Base-by-base conservation (phyloP, 2,888 invertebrate genomes). In the Hypselothyrea guttata region DNA sequence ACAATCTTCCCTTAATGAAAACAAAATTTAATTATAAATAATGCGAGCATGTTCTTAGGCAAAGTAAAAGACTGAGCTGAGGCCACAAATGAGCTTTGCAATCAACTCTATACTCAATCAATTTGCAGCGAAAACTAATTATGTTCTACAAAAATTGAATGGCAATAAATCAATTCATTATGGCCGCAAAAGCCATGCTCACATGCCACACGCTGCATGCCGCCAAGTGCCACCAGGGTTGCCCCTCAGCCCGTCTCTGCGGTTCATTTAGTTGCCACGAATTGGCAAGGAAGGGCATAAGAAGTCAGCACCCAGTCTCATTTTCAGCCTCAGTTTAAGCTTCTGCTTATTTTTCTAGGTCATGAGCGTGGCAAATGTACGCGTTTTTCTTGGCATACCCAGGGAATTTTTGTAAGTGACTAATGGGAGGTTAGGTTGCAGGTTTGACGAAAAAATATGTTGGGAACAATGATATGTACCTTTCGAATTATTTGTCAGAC, bases 161-260 rank as follows among this genome's bases (percentile, higher is more conserved):
- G 61, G 54, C 63, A 58, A 79, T 84, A 83, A 84, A 79, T 79
- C 79, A 79, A 79, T 79, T 79, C 44, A 76, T 79, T 83, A 70
- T 74, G 53, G 46, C 28, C 33, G 33, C 28, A 67, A 37, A 12
- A 35, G 30, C 13, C n/a, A 31, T 11, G 28, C 38, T 18, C 33
- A 52, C 48, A 64, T 45, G 40, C 33, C 33, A 44, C 45, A 49
- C 58, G 71, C 51, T 18, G 22, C 48, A 58, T 69, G 63, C 62
- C 51, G 41, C 51, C 28, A 30, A 22, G 33, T 15, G 16, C 7
- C n/a, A n/a, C n/a, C 12, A 22, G 22, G 8, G 16, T 11, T n/a
- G 18, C n/a, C 12, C 11, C 40, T 34, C 41, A 33, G 15, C 13
- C 61, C 44, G n/a, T n/a, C n/a, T 18, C 49, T 40, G 33, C 34